Base-by-base conservation (phyloP, 2,888 invertebrate species). In the Luffia ferchaultella region DNA sequence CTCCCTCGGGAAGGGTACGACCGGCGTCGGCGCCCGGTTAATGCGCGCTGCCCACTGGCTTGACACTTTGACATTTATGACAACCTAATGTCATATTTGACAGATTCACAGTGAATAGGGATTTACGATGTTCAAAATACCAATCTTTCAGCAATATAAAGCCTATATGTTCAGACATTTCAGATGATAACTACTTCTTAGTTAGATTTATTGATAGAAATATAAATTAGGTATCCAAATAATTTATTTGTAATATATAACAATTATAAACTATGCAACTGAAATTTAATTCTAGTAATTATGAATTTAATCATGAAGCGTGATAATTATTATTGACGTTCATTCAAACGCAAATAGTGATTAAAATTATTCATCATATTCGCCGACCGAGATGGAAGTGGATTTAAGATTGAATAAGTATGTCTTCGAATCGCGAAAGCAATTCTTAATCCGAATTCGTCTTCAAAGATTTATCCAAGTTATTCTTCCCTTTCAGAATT, bases 401-500 rank as follows among this genome's bases (percentile, higher is more conserved):
- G 30, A 30, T 30, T 30, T 7, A 30, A 30, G 30, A 30, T 30
- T 30, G 30, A 30, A 30, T 30, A 30, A 30, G 30, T 12, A 12
- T 30, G 30, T 30, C 30, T n/a, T 30, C 30, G 30, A 12, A 12
- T 3, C 30, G 30, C 30, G 3, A n/a, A n/a, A n/a, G n/a, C n/a
- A n/a, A n/a, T 30, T 7, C 30, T 30, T 30, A 30, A 30, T 3
- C 30, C 30, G 30, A 30, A 30, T 30, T 57, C 57, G 55, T 57
- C 61, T 56, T 62, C 64, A 67, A 68, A 63, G 18, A 17, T 45
- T 50, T 46, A 45, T 46, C 20, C 20, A 2, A 45, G 18, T 47
- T 70, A 50, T 73, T 67, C 64, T 62, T 59, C 60, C 60, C 57
- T 57, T 62, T 61, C 62, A 64, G 20, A 58, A 55, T 57, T 20